Conservation (phyloP, 2,113 vertebrate genomes). For the Xiphophorus hellerii region DNA sequence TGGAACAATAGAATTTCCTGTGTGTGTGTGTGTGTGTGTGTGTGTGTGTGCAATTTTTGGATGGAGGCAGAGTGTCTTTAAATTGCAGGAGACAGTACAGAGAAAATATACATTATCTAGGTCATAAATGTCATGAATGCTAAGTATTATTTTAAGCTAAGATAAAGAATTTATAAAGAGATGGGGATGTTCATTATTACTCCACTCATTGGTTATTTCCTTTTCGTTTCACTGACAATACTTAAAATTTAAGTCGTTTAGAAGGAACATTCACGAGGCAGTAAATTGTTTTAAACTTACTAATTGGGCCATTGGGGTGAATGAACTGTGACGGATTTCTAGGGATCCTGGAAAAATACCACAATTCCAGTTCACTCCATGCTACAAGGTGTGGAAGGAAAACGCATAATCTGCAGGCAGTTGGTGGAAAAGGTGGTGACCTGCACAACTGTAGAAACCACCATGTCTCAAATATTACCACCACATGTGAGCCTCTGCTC, state of each 20-base stretch:
- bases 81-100: slow-evolving; percentile 1
- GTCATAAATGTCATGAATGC: neutral
- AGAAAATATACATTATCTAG: neutral
- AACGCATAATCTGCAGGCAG: slow-evolving; percentile 20
- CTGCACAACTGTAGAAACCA: slow-evolving; percentile 25
- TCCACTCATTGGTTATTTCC: too few species aligned
- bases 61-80: neutral
- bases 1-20: slow-evolving; percentile 61
- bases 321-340: neutral
- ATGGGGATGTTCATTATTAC: neutral
- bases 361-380: slow-evolving; percentile 11
- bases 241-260: neutral
- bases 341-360: neutral
- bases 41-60: neutral
- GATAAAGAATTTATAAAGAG: neutral
- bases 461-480: slow-evolving; percentile 23
- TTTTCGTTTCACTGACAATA: neutral
- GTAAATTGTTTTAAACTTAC: too few species aligned
- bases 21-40: slow-evolving; percentile 26
- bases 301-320: neutral
- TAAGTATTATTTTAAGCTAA: neutral
- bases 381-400: slow-evolving; percentile 15
- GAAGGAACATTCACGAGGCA: neutral
- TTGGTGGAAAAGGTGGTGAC: slow-evolving; percentile 20
- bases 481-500: slow-evolving; percentile 7